Evolutionary conservation across 1,140 invertebrate genomes (phyloP).

Genomic region (Caenorhabditis inopinata): DNA sequence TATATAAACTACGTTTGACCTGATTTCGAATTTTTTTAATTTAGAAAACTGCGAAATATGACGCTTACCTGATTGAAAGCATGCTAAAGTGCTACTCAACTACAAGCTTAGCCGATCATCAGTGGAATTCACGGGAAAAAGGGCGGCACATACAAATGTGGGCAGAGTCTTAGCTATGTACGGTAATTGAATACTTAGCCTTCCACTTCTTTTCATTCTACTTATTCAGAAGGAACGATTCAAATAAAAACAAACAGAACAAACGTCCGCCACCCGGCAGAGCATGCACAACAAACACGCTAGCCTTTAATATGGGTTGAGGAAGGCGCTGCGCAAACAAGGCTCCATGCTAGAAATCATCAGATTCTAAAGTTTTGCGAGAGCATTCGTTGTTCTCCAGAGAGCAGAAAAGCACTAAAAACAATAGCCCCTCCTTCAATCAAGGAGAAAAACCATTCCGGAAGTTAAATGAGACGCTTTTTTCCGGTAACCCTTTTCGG

Average conservation of each 20-base stretch:
- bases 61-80: not conserved
- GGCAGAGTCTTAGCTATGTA: not conserved
- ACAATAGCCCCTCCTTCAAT: not conserved
- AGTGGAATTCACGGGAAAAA: not conserved
- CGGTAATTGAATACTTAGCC: slow-evolving; percentile 23
- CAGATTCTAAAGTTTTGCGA: not conserved
- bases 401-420: slow-evolving; percentile 18
- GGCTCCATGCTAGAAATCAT: not conserved
- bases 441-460: not conserved
- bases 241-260: slow-evolving; percentile 27
- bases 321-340: slow-evolving; percentile 3
- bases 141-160: slow-evolving; percentile 22
- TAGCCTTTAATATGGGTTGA: slow-evolving; percentile 11
- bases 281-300: slow-evolving; percentile 25
- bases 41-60: too few species aligned
- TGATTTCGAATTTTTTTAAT: too few species aligned
- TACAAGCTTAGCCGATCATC: not conserved
- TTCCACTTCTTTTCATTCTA: not conserved
- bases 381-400: not conserved
- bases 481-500: slow-evolving; percentile 15
- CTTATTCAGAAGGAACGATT: slow-evolving; percentile 29
- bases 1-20: too few species aligned
- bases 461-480: not conserved
- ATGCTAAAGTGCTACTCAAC: not conserved
- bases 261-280: not conserved